These are phyloP conservation scores for Glaucopsyche alexis DNA, from an alignment of 2,888 invertebrate genomes.

Conservation along the genomic window DNA sequence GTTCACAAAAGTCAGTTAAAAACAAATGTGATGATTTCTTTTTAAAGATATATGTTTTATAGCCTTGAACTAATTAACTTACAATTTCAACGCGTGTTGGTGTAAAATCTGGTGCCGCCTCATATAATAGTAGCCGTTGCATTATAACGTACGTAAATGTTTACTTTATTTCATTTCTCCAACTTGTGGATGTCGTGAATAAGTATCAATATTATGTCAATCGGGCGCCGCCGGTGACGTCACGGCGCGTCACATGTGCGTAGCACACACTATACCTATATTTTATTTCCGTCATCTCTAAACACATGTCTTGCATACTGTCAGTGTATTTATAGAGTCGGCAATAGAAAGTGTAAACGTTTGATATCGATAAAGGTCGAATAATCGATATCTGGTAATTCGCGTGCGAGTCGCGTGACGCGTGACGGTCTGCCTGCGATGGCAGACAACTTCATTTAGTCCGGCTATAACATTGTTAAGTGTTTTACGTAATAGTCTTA, in stretches of 20 bases:
- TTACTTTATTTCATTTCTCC: not conserved
- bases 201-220: slow-evolving; percentile 31
- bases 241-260: slow-evolving; percentile 65
- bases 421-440: not conserved
- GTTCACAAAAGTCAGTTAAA: too few species aligned
- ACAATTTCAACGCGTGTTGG: too few species aligned
- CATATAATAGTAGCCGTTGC: too few species aligned
- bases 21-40: too few species aligned
- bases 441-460: not conserved
- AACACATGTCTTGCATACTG: slow-evolving; percentile 61
- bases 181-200: slow-evolving; percentile 12
- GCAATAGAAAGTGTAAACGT: slow-evolving; percentile 51
- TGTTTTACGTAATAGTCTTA: slow-evolving; percentile 2
- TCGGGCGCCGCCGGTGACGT: slow-evolving; percentile 55
- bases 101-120: too few species aligned
- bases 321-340: slow-evolving; percentile 62
- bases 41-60: too few species aligned
- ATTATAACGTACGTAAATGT: not conserved
- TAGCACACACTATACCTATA: slow-evolving; percentile 54
- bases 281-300: slow-evolving; percentile 59
- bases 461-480: not conserved
- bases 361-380: slow-evolving; percentile 26
- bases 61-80: too few species aligned
- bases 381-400: slow-evolving; percentile 20
- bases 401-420: slow-evolving; percentile 27